These are phyloP conservation scores for Andricus quercusramuli DNA, from an alignment of 2,888 invertebrate genomes.

Conservation along the genomic window DNA sequence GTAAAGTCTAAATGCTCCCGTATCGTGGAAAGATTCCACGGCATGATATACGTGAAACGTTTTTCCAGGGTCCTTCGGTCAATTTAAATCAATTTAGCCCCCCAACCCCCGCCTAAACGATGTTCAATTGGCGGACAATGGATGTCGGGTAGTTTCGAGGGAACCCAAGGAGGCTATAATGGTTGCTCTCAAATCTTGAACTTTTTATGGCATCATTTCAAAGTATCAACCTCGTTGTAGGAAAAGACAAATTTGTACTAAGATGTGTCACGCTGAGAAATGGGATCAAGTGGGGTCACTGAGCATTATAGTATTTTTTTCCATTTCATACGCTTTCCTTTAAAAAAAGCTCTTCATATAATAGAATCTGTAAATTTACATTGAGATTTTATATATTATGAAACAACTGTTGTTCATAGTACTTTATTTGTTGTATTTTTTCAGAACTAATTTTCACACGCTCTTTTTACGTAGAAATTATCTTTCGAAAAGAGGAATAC, in stretches of 20 bases:
- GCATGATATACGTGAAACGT: constrained; percentile 46
- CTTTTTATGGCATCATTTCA: constrained; percentile 36
- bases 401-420: no score
- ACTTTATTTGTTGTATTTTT: no score
- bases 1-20: constrained; percentile 76
- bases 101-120: constrained; percentile 73
- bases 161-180: constrained; percentile 30
- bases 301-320: background rate
- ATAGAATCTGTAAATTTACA: no score
- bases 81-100: constrained; percentile 77
- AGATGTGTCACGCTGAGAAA: constrained; percentile 25
- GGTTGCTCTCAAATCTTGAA: constrained; percentile 25
- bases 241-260: constrained; percentile 36
- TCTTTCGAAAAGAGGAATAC: background rate
- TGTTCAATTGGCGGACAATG: constrained; percentile 76
- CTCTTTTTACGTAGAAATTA: background rate
- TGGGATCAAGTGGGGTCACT: constrained; percentile 20
- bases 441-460: background rate
- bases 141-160: constrained; percentile 57
- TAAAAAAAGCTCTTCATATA: no score
- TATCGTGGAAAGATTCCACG: constrained; percentile 70
- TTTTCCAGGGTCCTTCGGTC: constrained; percentile 60
- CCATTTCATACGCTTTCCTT: background rate
- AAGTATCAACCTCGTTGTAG: constrained; percentile 10
- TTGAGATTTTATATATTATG: no score